These are phyloP conservation scores for Notolepis coatsorum DNA, from an alignment of 2,797 vertebrate genomes.

Conservation along the genomic window DNA sequence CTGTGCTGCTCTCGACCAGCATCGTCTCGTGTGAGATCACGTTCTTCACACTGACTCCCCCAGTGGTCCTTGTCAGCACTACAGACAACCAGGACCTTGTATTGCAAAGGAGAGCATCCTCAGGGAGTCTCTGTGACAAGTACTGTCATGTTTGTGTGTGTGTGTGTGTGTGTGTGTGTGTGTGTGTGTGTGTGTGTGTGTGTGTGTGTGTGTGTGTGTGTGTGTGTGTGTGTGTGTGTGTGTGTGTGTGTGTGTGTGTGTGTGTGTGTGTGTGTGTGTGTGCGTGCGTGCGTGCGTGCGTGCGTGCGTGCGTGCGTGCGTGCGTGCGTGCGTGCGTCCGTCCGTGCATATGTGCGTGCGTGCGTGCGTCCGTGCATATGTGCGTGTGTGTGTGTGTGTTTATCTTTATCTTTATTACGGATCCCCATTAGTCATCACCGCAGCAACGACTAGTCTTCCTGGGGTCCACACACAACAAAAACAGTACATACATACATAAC, in stretches of 20 bases:
- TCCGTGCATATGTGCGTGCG: neutral
- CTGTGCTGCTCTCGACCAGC: no score
- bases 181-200: neutral
- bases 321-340: neutral
- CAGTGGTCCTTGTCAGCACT: slow-evolving; percentile 22
- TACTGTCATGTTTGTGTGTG: slow-evolving; percentile 40
- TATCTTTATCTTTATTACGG: no score
- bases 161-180: neutral
- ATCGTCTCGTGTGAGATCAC: no score
- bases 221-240: slow-evolving; percentile 1
- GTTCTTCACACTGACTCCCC: neutral
- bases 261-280: neutral
- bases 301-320: neutral
- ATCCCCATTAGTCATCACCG: no score
- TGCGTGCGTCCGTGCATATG: neutral
- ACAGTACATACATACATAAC: no score
- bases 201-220: slow-evolving; percentile 12
- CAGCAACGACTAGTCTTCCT: no score
- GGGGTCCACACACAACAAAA: no score
- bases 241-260: slow-evolving; percentile 18
- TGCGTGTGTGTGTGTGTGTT: no score
- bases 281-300: neutral
- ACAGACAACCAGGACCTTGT: slow-evolving; percentile 32
- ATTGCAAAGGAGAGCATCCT: slow-evolving; percentile 39
- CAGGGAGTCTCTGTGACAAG: slow-evolving; percentile 36